phyloP scores from a whole-genome alignment of 2,797 vertebrate species.

The Chelonia mydas region DNA sequence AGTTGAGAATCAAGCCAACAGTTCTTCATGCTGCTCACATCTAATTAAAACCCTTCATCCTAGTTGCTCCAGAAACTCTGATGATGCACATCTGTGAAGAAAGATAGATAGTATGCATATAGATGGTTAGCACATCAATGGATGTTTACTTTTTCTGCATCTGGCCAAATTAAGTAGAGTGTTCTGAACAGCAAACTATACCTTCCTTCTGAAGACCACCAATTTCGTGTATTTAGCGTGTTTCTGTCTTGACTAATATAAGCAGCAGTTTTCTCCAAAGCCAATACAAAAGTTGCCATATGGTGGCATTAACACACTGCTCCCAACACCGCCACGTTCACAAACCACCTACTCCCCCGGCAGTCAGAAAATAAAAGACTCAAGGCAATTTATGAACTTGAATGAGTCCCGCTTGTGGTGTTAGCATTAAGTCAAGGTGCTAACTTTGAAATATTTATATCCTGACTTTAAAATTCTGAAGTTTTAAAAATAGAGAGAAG shows the following conservation, averaged over 20 bases:
- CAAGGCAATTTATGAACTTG: background rate
- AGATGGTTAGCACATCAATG: background rate
- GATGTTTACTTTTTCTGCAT: background rate
- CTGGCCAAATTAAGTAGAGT: background rate
- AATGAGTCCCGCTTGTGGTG: background rate
- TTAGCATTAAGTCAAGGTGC: background rate
- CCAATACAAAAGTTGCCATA: slow-evolving; percentile 43
- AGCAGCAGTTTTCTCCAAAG: background rate
- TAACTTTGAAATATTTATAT: background rate
- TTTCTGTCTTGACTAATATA: slow-evolving; percentile 8
- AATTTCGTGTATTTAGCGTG: slow-evolving; percentile 17
- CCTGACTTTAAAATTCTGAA: background rate
- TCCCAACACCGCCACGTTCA: background rate
- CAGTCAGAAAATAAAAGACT: background rate
- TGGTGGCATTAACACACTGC: background rate
- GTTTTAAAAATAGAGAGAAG: background rate
- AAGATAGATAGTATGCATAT: background rate
- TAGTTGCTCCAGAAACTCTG: background rate
- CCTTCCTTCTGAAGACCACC: background rate
- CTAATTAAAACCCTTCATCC: background rate
- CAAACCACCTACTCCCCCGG: background rate
- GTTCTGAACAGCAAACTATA: background rate
- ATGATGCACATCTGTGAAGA: background rate
- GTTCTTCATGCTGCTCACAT: background rate
- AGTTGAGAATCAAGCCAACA: background rate